Evolutionary conservation across 2,888 invertebrate genomes (phyloP), one percentile per base, ranked within the genome.

Genomic region (Leucoptera coffeella): DNA sequence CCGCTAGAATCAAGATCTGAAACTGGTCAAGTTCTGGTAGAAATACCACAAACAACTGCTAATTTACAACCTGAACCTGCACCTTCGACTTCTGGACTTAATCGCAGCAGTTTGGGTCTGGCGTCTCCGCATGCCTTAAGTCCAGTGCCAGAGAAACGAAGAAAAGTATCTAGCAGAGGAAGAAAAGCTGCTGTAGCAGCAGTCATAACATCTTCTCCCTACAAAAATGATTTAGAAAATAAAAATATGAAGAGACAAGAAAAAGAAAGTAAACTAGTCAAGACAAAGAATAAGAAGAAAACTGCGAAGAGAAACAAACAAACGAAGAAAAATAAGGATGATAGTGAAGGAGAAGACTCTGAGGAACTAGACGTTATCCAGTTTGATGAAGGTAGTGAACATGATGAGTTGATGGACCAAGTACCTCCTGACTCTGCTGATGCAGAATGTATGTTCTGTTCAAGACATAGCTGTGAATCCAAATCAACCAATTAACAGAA

Each of bases 391-490:
- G n/a, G n/a, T n/a, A n/a, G n/a, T n/a, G n/a, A n/a, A n/a, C n/a
- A n/a, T n/a, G n/a, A n/a, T n/a, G n/a, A n/a, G n/a, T n/a, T n/a
- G n/a, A n/a, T n/a, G n/a, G n/a, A n/a, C n/a, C n/a, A n/a, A n/a
- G n/a, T n/a, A n/a, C n/a, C n/a, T n/a, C n/a, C n/a, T n/a, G n/a
- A n/a, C n/a, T n/a, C n/a, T n/a, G n/a, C n/a, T n/a, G n/a, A n/a
- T n/a, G n/a, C n/a, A n/a, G n/a, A n/a, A n/a, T n/a, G n/a, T n/a
- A n/a, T n/a, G n/a, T n/a, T n/a, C n/a, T n/a, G n/a, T 45, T 37
- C 37, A 35, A 37, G 40, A 42, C 35, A 43, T 41, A 35, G 40
- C 39, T 25, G 33, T 30, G 29, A 39, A 38, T 28, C 26, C 38
- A 37, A 34, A 32, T 33, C 35, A 39, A 29, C 40, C 39, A 38